A percentile compares a stretch with the other conserved stretches of the same genome.
These are phyloP conservation scores for Emys orbicularis DNA, from an alignment of 2,797 vertebrate genomes.

Conservation along the genomic window DNA sequence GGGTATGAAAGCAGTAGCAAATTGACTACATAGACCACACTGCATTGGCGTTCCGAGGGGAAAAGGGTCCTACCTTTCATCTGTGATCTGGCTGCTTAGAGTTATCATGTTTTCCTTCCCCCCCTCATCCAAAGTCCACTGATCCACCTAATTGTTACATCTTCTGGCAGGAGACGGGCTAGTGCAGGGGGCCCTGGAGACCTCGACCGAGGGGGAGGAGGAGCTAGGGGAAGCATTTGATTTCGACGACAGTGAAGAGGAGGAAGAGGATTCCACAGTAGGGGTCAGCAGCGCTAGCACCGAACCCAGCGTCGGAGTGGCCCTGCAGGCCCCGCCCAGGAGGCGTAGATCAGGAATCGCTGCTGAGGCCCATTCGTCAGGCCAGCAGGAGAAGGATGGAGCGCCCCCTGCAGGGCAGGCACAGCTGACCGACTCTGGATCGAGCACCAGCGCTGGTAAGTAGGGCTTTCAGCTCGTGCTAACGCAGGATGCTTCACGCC, in stretches of 20 bases:
- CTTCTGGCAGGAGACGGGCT: constrained; percentile 55
- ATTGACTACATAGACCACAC: neutral
- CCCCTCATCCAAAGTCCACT: too few relatives aligned
- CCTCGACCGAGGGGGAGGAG: constrained; percentile 74
- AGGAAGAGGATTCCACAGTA: constrained; percentile 61
- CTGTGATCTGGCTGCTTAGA: neutral
- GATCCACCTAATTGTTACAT: neutral
- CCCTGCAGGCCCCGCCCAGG: constrained; percentile 5
- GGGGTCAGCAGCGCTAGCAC: constrained; percentile 14
- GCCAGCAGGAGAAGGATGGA: neutral
- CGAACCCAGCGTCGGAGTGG: neutral
- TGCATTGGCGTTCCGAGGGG: neutral
- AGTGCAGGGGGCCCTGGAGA: neutral
- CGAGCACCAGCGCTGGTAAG: constrained; percentile 35
- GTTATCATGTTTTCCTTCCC: neutral
- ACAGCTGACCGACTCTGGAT: constrained; percentile 20
- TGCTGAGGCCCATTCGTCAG: neutral
- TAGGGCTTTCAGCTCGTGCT: rapidly evolving
- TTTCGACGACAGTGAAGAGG: constrained; percentile 84
- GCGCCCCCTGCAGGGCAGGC: neutral
- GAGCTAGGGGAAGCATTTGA: constrained; percentile 85
- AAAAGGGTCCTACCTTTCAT: neutral
- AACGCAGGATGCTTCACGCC: neutral
- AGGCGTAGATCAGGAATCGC: neutral
- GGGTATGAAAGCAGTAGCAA: neutral